These are phyloP conservation scores for Astur gentilis DNA, from an alignment of 2,113 vertebrate genomes.

Conservation along the genomic window DNA sequence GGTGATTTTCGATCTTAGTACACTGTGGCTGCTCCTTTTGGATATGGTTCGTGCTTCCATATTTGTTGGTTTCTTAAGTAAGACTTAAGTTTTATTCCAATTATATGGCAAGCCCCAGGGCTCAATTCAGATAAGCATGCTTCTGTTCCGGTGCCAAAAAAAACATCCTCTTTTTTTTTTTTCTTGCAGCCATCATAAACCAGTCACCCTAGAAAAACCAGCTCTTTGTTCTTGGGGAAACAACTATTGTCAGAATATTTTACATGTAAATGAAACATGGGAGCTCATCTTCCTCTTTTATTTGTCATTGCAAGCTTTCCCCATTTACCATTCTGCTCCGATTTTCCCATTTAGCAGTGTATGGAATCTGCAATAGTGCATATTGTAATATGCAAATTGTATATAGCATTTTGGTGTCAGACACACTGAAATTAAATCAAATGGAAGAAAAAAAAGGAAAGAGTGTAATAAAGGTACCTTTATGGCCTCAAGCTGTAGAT, in stretches of 20 bases:
- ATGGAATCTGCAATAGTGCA: constrained; percentile 63
- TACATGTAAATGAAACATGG: constrained; percentile 65
- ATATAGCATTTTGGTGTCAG: constrained; percentile 69
- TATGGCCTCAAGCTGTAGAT: constrained; percentile 86
- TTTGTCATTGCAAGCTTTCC: constrained; percentile 59
- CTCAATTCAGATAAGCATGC: constrained; percentile 62
- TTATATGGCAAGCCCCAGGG: constrained; percentile 58
- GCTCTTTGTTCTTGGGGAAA: constrained; percentile 66
- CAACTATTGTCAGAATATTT: constrained; percentile 65
- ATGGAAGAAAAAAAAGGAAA: constrained; percentile 71
- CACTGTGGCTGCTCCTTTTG: not conserved
- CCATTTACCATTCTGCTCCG: constrained; percentile 62
- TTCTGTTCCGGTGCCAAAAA: constrained; percentile 55
- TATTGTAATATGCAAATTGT: constrained; percentile 79
- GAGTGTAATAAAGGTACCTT: constrained; percentile 79
- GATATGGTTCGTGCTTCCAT: not conserved
- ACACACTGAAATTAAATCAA: constrained; percentile 80
- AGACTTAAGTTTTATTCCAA: constrained; percentile 54
- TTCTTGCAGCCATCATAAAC: constrained; percentile 61
- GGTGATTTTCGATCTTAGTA: not conserved
- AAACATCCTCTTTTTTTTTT: not conserved
- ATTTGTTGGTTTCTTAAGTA: constrained; percentile 65
- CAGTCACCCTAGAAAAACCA: constrained; percentile 68
- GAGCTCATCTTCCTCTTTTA: constrained; percentile 53
- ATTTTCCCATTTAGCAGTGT: constrained; percentile 63